Percentiles rank a stretch among this genome's conserved stretches.
These are phyloP conservation scores for Notiomystis cincta DNA, from an alignment of 2,113 vertebrate species.

Conservation along the genomic window DNA sequence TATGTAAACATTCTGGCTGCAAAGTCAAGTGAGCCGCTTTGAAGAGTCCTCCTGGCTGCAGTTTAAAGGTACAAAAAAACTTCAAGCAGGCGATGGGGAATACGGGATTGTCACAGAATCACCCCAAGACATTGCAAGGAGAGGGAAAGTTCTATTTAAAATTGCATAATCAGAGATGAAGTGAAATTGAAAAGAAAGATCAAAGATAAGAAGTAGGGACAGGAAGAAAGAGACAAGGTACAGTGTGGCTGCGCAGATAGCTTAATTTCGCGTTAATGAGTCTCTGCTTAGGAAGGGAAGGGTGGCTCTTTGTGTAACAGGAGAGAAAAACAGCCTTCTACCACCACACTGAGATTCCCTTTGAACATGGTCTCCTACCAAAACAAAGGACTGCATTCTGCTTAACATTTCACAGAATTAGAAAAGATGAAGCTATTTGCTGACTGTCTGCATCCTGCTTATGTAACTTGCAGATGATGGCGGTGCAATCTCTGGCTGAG, in stretches of 20 bases:
- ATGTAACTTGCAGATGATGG: background rate
- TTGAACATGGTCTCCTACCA: background rate
- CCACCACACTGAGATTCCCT: background rate
- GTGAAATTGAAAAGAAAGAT: constrained; percentile 3
- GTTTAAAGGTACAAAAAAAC: no score
- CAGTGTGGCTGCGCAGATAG: background rate
- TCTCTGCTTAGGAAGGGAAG: background rate
- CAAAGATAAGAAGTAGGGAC: background rate
- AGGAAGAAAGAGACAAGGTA: background rate
- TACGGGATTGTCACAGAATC: no score
- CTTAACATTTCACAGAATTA: background rate
- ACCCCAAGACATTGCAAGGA: background rate
- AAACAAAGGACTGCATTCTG: background rate
- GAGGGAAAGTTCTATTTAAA: background rate
- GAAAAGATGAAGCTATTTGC: background rate
- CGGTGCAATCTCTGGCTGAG: constrained; percentile 10
- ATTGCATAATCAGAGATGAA: background rate
- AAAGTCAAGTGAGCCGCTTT: no score
- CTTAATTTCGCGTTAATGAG: constrained; percentile 23
- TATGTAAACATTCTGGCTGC: no score
- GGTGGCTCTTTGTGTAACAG: background rate
- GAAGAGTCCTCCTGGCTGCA: no score
- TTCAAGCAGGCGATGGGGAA: no score
- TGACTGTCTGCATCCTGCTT: background rate
- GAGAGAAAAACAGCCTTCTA: background rate